phyloP scores from a whole-genome alignment of 2,888 invertebrate genomes.

The Arctia plantaginis region DNA sequence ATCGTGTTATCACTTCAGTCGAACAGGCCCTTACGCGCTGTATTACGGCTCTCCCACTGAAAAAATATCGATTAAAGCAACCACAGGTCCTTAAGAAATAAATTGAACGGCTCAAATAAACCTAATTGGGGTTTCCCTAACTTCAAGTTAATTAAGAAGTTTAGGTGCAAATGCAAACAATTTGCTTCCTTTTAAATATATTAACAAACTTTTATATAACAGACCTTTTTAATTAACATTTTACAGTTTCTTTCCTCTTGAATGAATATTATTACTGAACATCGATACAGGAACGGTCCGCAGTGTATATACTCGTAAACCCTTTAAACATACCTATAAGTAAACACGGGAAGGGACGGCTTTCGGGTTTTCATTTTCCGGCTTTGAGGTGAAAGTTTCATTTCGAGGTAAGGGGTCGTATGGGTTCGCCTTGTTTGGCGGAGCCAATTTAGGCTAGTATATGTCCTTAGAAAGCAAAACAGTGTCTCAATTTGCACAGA shows the following conservation, averaged over 20 bases:
- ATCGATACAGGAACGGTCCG: neutral
- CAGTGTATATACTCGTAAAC: constrained; percentile 5
- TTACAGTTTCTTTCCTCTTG: neutral
- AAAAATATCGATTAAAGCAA: neutral
- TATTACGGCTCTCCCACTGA: too few species aligned
- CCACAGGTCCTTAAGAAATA: neutral
- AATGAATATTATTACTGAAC: constrained; percentile 11
- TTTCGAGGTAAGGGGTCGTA: neutral
- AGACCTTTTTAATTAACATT: neutral
- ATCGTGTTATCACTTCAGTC: too few species aligned
- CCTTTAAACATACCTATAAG: constrained; percentile 1
- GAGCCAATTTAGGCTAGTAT: neutral
- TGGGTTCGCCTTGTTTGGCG: neutral
- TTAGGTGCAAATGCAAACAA: neutral
- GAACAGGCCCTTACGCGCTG: too few species aligned
- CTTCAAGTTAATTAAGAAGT: neutral
- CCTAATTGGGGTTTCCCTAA: neutral
- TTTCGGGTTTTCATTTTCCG: constrained; percentile 17
- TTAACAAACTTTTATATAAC: too few species aligned
- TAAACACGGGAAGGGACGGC: constrained; percentile 21
- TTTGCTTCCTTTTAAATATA: too few species aligned
- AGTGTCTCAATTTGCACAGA: neutral
- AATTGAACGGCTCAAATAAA: too few species aligned
- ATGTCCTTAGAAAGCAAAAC: neutral
- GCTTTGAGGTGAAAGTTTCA: constrained; percentile 18